Base-by-base conservation (phyloP, 2,888 invertebrate species). In the Salticus scenicus region DNA sequence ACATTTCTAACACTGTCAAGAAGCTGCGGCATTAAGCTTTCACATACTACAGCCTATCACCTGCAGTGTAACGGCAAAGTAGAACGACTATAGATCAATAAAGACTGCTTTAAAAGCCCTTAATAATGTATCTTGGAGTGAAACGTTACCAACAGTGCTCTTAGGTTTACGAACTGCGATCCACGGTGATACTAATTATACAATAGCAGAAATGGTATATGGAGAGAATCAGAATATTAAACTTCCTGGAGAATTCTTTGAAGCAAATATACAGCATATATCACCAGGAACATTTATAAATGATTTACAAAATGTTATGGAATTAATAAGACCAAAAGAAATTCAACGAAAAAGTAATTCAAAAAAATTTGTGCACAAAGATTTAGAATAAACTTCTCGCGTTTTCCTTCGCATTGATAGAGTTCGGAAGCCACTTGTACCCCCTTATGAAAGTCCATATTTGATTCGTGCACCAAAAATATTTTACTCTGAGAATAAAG, bases 231-330 rank as follows among this genome's bases (percentile, higher is more conserved):
- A 73, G 24, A 73, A 73, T 63, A 73, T 33, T 20, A 57, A 57
- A 73, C 17, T 30, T 17, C 57, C 57, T 51, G 73, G 73, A 33
- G 57, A 73, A 63, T 73, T 63, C 63, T 73, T 73, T 57, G 63
- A 73, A 10, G 10, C n/a, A 1, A 73, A 73, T 20, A 33, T 63
- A 51, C n/a, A 24, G 30, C 57, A 73, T 33, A 63, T 24, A 73
- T 0, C 57, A 63, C 24, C 73, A 12, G 1, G 10, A 57, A 63
- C 73, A 33, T 73, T 47, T 30, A 2, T 28, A 73, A 24, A 28
- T 47, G n/a, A 72, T 0, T 47, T 72, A 27, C 31, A 72, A 51
- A 51, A 51, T 0, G 5, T 0, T 30, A 72, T 17, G 47, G 17
- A n/a, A 72, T 51, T n/a, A 30, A 28, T 28, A 14, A 28, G 71